phyloP scores from a whole-genome alignment of 1,140 invertebrate species.

The Lepidurus apus region DNA sequence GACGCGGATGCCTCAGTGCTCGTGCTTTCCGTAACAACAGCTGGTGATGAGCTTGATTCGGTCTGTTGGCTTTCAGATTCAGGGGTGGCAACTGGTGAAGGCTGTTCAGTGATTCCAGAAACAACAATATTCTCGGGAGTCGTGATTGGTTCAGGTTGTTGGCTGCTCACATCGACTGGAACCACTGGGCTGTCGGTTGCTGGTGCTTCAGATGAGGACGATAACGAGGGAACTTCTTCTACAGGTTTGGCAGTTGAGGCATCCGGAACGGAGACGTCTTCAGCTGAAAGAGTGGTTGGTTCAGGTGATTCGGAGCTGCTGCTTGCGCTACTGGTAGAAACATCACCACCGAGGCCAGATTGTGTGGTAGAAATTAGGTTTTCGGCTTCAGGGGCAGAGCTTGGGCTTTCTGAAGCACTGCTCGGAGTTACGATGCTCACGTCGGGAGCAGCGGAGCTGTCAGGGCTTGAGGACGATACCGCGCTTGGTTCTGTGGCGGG shows the following conservation, averaged over 20 bases:
- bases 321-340: conserved; percentile 34
- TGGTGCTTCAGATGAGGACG: background rate
- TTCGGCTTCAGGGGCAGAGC: conserved; percentile 31
- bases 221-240: background rate
- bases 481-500: background rate
- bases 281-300: conserved; percentile 29
- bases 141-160: conserved; percentile 37
- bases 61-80: background rate
- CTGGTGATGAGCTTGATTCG: too few species aligned
- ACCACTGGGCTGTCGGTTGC: background rate
- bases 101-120: background rate
- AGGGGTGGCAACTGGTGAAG: background rate
- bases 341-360: too few species aligned
- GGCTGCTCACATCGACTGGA: background rate
- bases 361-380: too few species aligned
- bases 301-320: conserved; percentile 29
- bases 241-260: background rate
- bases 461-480: background rate
- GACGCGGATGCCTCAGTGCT: conserved; percentile 1
- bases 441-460: background rate
- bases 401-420: conserved; percentile 4
- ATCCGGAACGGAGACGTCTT: background rate
- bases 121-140: background rate
- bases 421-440: background rate
- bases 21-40: too few species aligned